Percentiles rank a stretch among this genome's conserved stretches.
These are phyloP conservation scores for Tenthredo livida DNA, from an alignment of 2,888 invertebrate genomes.

Conservation along the genomic window DNA sequence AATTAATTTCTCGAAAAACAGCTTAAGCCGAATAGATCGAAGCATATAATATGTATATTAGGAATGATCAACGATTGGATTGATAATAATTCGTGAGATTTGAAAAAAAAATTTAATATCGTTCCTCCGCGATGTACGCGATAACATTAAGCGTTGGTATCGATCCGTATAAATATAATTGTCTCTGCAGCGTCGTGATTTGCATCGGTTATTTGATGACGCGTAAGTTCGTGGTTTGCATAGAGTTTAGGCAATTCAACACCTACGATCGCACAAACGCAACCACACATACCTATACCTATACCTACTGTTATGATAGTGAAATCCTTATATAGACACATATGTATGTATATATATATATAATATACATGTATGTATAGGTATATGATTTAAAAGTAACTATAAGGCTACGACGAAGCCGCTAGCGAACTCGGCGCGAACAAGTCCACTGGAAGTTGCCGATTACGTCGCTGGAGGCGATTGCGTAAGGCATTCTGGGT, in stretches of 20 bases:
- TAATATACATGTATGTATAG: too few relatives aligned
- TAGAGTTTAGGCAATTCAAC: constrained; percentile 31
- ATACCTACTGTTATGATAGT: neutral
- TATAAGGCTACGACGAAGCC: constrained; percentile 24
- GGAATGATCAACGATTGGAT: neutral
- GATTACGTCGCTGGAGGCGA: constrained; percentile 67
- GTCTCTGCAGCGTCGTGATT: neutral
- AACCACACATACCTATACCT: too few relatives aligned
- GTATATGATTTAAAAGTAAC: neutral
- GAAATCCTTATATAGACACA: constrained; percentile 23
- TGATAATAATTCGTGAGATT: neutral
- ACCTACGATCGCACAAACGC: neutral
- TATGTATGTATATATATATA: too few relatives aligned
- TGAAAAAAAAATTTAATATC: neutral
- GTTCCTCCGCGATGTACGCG: neutral
- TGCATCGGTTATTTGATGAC: constrained; percentile 16
- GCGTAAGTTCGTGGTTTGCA: constrained; percentile 29
- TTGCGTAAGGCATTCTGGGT: constrained; percentile 69
- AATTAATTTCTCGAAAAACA: constrained; percentile 1
- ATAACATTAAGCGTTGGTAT: too few relatives aligned
- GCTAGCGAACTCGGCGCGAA: neutral
- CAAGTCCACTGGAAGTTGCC: constrained; percentile 47
- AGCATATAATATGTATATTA: too few relatives aligned
- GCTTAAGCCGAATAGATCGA: neutral
- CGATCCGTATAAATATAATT: neutral